Percentiles rank a stretch among this genome's conserved stretches.
phyloP scores from a whole-genome alignment of 2,113 vertebrate species.

The Platichthys stellatus region DNA sequence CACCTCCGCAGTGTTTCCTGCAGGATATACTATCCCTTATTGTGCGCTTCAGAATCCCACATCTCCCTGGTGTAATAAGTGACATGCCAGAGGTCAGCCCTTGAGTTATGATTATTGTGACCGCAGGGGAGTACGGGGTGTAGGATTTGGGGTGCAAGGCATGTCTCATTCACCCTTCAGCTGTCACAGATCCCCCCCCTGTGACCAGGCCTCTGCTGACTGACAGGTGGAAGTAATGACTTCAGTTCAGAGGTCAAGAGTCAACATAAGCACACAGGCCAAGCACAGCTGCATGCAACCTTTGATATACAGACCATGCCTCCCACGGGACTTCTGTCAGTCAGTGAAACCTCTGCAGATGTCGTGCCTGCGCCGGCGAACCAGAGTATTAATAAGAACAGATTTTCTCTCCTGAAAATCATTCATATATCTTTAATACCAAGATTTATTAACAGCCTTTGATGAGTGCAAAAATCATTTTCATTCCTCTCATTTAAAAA shows the following conservation, averaged over 20 bases:
- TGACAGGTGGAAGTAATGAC: conserved; percentile 81
- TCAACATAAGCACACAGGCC: conserved; percentile 62
- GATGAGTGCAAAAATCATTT: conserved; percentile 2
- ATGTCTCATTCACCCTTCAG: conserved; percentile 75
- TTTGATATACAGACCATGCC: conserved; percentile 27
- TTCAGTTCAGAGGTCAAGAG: conserved; percentile 68
- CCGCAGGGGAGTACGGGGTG: conserved; percentile 48
- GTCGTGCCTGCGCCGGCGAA: conserved; percentile 3
- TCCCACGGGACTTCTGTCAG: conserved; percentile 36
- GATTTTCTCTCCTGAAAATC: not conserved
- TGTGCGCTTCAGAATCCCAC: conserved; percentile 39
- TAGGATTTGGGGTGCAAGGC: conserved; percentile 65
- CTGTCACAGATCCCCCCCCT: conserved; percentile 68
- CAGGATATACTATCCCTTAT: conserved; percentile 27
- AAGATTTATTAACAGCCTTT: conserved; percentile 8
- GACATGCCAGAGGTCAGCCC: conserved; percentile 69
- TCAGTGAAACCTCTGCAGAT: conserved; percentile 16
- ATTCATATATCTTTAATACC: not conserved
- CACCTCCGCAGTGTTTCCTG: conserved; percentile 7
- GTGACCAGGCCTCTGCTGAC: conserved; percentile 63
- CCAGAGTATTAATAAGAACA: conserved; percentile 35
- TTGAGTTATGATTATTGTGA: conserved; percentile 77
- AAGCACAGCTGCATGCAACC: conserved; percentile 72
- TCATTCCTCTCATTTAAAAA: not conserved
- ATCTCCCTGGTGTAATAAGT: conserved; percentile 52